These are phyloP conservation scores for Caretta caretta DNA, from an alignment of 2,113 vertebrate genomes.

Conservation along the genomic window DNA sequence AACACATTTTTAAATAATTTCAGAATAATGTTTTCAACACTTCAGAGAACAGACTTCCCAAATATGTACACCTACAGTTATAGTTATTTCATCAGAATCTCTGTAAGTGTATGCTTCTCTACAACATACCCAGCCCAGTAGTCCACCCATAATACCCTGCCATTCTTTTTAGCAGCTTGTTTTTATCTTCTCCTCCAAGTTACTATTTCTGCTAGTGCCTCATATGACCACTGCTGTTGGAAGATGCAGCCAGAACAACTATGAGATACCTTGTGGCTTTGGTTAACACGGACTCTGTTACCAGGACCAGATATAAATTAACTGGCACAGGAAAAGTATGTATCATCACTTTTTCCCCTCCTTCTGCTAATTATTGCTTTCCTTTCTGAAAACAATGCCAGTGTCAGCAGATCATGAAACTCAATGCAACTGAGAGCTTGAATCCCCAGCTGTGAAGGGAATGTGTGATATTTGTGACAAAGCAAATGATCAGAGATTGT, in stretches of 20 bases:
- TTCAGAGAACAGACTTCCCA: neutral
- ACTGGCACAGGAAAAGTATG: slow-evolving; percentile 22
- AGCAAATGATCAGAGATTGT: neutral
- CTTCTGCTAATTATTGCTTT: slow-evolving; percentile 18
- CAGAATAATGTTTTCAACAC: neutral
- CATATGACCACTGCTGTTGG: neutral
- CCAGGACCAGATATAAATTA: slow-evolving; percentile 47
- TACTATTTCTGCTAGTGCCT: slow-evolving; percentile 16
- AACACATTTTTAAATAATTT: neutral
- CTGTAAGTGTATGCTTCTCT: neutral
- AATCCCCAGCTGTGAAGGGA: slow-evolving; percentile 41
- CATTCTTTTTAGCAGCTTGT: neutral
- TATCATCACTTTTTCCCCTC: slow-evolving; percentile 21
- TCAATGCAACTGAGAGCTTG: slow-evolving; percentile 21
- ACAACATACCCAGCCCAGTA: neutral
- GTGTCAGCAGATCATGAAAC: slow-evolving; percentile 55
- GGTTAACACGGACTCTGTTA: slow-evolving; percentile 7
- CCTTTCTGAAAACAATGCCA: slow-evolving; percentile 52
- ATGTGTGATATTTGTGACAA: slow-evolving; percentile 45
- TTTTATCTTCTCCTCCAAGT: neutral
- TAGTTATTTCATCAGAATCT: slow-evolving; percentile 1
- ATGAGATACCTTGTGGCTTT: slow-evolving; percentile 14
- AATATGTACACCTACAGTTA: neutral
- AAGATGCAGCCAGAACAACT: slow-evolving; percentile 46
- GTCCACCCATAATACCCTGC: neutral